Base-by-base conservation (phyloP, 2,113 vertebrate genomes). In the Zapornia atra region DNA sequence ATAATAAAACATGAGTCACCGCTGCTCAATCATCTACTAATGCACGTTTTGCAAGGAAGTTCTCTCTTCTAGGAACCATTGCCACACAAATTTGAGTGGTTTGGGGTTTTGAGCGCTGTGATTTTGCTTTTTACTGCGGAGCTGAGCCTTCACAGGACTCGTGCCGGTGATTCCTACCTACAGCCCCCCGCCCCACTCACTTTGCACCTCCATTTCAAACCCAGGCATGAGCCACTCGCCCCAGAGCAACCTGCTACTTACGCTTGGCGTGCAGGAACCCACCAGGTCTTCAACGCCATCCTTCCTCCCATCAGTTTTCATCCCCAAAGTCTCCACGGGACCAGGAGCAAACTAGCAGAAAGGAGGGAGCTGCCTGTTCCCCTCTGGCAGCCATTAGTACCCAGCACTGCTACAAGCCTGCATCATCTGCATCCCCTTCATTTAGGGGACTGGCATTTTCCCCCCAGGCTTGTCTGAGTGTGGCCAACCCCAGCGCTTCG, bases 1-100 rank as follows among this genome's bases (percentile, higher is more conserved):
- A 81, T 81, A 86, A 92, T 34, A 83, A 93, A 92, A 77, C 28
- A 28, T 83, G 92, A 95, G 77, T 96, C 94, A 96, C 80, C 29
- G 17, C 21, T 71, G 73, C 54, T 91, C 83, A 63, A 28, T 83
- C 88, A 86, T 75, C 91, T 70, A 80, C 64, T 75, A 91, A 63
- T 0, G 4, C 88, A 78, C 2, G 2, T 54, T 89, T 86, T 78
- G 53, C 82, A 86, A 72, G 33, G 18, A 76, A 86, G 69, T 56
- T 92, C 12, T 83, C 86, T 92, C 76, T 59, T 83, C 60, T 60
- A 81, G 57, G 83, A 94, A 82, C 60, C 69, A 33, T 31, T 56
- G 48, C 72, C 68, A 51, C 51, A 33, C 22, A 29, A 64, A 81
- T 22, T 20, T 40, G 40, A 68, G 56, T 31, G 34, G 9, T 8